phyloP scores from a whole-genome alignment of 2,888 invertebrate genomes.

The Encarsia formosa region DNA sequence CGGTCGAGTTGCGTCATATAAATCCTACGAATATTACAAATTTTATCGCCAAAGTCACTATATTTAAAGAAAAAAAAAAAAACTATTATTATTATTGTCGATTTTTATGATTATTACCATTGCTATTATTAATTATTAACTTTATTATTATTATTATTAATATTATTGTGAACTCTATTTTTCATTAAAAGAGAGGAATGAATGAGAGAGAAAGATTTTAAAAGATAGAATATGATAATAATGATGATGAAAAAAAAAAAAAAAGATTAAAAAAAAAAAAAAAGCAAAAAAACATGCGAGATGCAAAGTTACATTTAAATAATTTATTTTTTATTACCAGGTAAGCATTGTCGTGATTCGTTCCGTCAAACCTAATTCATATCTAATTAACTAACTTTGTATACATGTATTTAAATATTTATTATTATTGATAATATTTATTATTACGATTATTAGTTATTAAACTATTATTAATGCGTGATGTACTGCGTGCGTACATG shows the following conservation, averaged over 20 bases:
- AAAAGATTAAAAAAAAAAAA: background rate
- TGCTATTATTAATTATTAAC: slow-evolving; percentile 9
- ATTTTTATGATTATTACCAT: no score
- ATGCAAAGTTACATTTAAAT: slow-evolving; percentile 30
- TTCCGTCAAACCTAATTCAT: slow-evolving; percentile 35
- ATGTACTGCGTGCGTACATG: slow-evolving; percentile 26
- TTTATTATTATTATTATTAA: slow-evolving; percentile 4
- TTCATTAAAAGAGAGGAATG: slow-evolving; percentile 34
- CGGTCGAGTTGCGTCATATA: slow-evolving; percentile 16
- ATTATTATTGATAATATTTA: slow-evolving; percentile 29
- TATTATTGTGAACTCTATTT: slow-evolving; percentile 33
- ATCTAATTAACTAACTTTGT: slow-evolving; percentile 35
- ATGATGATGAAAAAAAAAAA: background rate
- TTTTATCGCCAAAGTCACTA: slow-evolving; percentile 27
- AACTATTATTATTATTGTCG: no score
- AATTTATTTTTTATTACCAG: slow-evolving; percentile 36
- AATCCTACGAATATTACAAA: slow-evolving; percentile 19
- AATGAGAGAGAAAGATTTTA: slow-evolving; percentile 13
- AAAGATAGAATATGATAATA: slow-evolving; percentile 8
- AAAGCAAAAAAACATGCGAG: slow-evolving; percentile 16
- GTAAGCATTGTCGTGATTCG: slow-evolving; percentile 31
- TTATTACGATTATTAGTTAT: slow-evolving; percentile 26
- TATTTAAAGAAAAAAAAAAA: no score
- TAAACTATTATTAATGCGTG: slow-evolving; percentile 31
- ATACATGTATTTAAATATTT: slow-evolving; percentile 30